Base-by-base conservation (phyloP, 2,113 vertebrate species). In the Pygoscelis antarcticus region DNA sequence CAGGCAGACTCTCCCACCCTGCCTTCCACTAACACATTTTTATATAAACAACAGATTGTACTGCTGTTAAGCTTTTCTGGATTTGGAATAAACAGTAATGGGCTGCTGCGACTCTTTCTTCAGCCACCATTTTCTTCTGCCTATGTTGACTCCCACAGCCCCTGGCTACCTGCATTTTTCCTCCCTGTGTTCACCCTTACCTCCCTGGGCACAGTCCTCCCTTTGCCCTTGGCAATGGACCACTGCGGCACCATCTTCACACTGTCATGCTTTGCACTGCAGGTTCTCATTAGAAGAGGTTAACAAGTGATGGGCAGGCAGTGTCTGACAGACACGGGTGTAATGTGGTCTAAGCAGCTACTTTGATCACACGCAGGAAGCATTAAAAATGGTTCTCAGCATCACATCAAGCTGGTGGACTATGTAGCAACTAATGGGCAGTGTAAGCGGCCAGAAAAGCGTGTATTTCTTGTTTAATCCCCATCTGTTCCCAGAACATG, bases 221-320 rank as follows among this genome's bases (percentile, higher is more conserved):
- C 55, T 32, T 7, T 7, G 82, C 23, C 78, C 30, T 13, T 7
- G 36, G 76, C 72, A 5, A 8, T 0, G 13, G 42, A n/a, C 14
- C 27, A 0, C 23, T 7, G 6, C 19, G 5, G 65, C 81, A n/a
- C 12, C 55, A 2, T 5, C 55, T 13, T 6, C n/a, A 0, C 20
- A 0, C 30, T 6, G 71, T 9, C 30, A 0, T 0, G 19, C 19
- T 44, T 5, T 13, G 2, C 19, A 1, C 8, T 0, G 34, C 36
- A 22, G 27, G 21, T 8, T 60, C 64, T 65, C 3, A 0, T 6
- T 21, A 46, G 2, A 11, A 23, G 32, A 25, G 54, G 30, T 3
- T 23, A 42, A 11, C 1, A 7, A 57, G 71, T 1, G 17, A 25
- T 1, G 32, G 30, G 44, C 60, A 9, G 80, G 44, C 21, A 0